A percentile compares a stretch with the other conserved stretches of the same genome.
These are phyloP conservation scores for Pholis gunnellus DNA, from an alignment of 2,113 vertebrate species.

Conservation along the genomic window DNA sequence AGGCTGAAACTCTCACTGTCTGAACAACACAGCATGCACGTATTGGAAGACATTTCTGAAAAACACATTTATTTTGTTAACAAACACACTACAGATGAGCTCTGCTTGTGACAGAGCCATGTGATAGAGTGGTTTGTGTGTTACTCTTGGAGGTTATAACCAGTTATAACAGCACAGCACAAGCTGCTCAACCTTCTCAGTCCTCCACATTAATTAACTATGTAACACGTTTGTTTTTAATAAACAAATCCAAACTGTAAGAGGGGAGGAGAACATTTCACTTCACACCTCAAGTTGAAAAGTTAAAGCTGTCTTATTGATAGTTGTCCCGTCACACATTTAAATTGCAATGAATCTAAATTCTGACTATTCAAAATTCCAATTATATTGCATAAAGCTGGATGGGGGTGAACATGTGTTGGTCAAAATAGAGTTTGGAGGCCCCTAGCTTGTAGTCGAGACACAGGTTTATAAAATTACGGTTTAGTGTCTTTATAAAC, in stretches of 20 bases:
- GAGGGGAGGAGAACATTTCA: not conserved
- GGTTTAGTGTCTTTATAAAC: no score
- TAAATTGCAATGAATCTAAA: not conserved
- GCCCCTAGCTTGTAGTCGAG: no score
- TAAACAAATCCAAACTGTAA: not conserved
- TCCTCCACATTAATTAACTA: constrained; percentile 74
- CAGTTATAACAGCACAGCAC: constrained; percentile 75
- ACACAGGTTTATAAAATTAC: no score
- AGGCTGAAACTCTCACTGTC: not conserved
- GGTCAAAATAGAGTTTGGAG: no score
- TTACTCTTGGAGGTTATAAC: constrained; percentile 79
- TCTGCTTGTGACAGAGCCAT: constrained; percentile 30
- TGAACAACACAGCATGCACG: not conserved
- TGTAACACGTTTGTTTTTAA: not conserved
- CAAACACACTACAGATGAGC: constrained; percentile 59
- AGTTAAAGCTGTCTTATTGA: no score
- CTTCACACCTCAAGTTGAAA: not conserved
- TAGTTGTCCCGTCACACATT: not conserved
- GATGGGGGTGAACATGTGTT: no score
- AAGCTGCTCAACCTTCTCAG: constrained; percentile 80
- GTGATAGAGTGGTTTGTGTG: constrained; percentile 37
- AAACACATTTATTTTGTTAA: constrained; percentile 44
- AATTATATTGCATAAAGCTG: not conserved
- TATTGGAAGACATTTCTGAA: no score
- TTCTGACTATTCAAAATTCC: no score